Conservation (phyloP, 2,888 invertebrate genomes). For the Eristalis tenax region DNA sequence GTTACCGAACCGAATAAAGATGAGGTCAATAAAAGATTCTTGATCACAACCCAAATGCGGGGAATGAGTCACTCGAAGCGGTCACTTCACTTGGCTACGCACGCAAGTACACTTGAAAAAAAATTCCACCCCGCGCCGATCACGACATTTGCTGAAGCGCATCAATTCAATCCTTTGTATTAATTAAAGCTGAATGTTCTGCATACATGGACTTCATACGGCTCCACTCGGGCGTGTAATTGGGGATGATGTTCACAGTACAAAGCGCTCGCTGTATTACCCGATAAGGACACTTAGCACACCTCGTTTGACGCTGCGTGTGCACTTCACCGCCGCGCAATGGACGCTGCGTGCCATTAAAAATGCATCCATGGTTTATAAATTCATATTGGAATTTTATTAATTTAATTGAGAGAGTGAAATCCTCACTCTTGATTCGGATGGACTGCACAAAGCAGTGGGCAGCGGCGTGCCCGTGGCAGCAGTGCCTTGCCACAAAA, state of each 20-base stretch:
- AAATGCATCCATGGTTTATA: conserved; percentile 32
- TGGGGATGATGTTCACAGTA: not conserved
- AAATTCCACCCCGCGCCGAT: not conserved
- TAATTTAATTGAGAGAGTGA: conserved; percentile 45
- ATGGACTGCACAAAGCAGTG: not conserved
- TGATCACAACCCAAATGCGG: too few relatives aligned
- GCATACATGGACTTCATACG: not conserved
- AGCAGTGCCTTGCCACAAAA: conserved; percentile 19
- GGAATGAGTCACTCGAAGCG: not conserved
- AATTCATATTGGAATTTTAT: conserved; percentile 58
- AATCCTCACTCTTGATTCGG: conserved; percentile 31
- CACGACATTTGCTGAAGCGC: not conserved
- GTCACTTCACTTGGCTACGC: not conserved
- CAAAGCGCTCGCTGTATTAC: not conserved
- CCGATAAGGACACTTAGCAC: not conserved
- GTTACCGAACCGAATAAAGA: too few relatives aligned
- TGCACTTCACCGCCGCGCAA: conserved; percentile 31
- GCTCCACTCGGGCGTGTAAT: not conserved
- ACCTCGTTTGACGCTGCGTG: not conserved
- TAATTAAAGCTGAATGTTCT: not conserved
- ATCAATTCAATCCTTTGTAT: not conserved
- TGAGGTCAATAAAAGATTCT: too few relatives aligned
- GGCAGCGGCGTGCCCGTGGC: not conserved
- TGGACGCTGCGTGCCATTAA: conserved; percentile 38
- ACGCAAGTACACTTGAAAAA: not conserved